Base-by-base conservation (phyloP, 2,797 vertebrate genomes). In the Hypotaenidia okinawae region DNA sequence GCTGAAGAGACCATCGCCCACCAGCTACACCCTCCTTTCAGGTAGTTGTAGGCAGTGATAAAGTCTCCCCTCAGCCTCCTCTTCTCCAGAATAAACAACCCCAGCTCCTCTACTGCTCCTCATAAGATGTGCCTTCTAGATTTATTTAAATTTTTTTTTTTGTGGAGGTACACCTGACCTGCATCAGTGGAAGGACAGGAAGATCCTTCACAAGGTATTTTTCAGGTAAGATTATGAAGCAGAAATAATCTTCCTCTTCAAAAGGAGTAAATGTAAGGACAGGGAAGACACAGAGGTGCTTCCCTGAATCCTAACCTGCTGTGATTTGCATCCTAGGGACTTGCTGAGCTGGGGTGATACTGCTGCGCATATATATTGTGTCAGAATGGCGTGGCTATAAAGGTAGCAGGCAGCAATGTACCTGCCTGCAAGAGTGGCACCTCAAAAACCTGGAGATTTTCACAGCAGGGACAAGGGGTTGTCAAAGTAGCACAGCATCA, bases 361-460 rank as follows among this genome's bases (percentile, higher is more conserved):
- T 43, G 10, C 16, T n/a, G 37, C 43, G 25, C 7, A 4, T 24
- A 28, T 1, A 25, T 1, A 0, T 24, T 10, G 27, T 27, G 33
- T 33, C 64, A 41, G 23, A 62, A 57, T 24, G 49, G 21, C 49
- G 8, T 5, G 37, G 49, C 43, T 30, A 4, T 39, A 39, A 51
- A 47, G 35, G 41, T 7, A 35, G 49, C 35, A 45, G 70, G 16
- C 5, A 28, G 14, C 28, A 35, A 30, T 2, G 15, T 22, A 22
- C 43, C 62, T 75, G n/a, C 30, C 30, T n/a, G 45, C 16, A n/a
- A 25, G 39, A 66, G 10, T 23, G 18, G 66, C n/a, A 27, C 24
- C 55, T 63, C 49, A 55, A 35, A 62, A 57, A 62, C 16, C 16
- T 24, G 58, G 49, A 72, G 37, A 10, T 28, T 13, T 35, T n/a